Percentiles rank a stretch among this genome's conserved stretches.
phyloP scores from a whole-genome alignment of 2,797 vertebrate genomes.

The Gymnocypris eckloni region DNA sequence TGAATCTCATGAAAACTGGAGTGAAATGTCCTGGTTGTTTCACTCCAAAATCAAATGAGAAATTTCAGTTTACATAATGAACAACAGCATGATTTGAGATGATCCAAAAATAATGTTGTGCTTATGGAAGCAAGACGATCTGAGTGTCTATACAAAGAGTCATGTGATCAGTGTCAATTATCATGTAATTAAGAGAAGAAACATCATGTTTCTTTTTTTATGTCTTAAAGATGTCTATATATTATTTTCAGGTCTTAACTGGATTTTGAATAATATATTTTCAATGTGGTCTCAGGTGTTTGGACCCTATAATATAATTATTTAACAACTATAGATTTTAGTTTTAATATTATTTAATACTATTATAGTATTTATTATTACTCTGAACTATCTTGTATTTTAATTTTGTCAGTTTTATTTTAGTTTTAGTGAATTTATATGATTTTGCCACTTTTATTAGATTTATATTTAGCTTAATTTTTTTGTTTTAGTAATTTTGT shows the following conservation, averaged over 20 bases:
- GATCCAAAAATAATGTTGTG: neutral
- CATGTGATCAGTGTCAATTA: neutral
- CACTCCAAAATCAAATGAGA: neutral
- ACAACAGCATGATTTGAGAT: neutral
- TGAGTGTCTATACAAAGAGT: neutral
- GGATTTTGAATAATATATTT: neutral
- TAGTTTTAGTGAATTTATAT: neutral
- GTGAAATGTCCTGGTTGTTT: constrained; percentile 8
- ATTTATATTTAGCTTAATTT: neutral
- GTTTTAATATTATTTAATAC: neutral
- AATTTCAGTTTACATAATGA: neutral
- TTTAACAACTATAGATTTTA: neutral
- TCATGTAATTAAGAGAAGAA: neutral
- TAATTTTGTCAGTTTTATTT: neutral
- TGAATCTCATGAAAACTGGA: neutral
- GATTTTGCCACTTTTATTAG: neutral
- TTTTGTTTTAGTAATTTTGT: neutral
- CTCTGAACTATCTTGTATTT: neutral
- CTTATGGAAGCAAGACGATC: neutral
- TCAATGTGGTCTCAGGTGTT: neutral
- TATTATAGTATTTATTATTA: neutral
- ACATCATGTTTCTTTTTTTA: neutral
- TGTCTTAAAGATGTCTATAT: neutral
- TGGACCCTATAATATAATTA: neutral
- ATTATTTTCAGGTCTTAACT: neutral